phyloP scores from a whole-genome alignment of 2,888 invertebrate species.

The Limnephilus rhombicus region DNA sequence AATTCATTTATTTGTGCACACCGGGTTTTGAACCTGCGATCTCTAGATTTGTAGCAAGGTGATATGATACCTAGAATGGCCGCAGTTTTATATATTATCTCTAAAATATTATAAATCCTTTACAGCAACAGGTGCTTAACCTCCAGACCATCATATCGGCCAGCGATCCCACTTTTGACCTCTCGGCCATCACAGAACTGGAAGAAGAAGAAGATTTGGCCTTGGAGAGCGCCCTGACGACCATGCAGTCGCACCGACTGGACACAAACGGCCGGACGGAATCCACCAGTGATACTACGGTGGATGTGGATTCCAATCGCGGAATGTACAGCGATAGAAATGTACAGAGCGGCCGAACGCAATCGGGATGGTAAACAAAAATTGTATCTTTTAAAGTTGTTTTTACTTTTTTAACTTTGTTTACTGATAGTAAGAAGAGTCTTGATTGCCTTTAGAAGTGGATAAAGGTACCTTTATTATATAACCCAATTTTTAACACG shows the following conservation, averaged over 20 bases:
- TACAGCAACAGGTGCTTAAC: slow-evolving; percentile 74
- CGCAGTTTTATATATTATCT: not conserved
- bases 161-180: slow-evolving; percentile 75
- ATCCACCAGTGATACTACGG: not conserved
- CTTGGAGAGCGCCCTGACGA: slow-evolving; percentile 66
- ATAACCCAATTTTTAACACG: no score
- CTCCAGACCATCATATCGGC: slow-evolving; percentile 75
- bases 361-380: slow-evolving; percentile 71
- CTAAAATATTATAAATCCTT: slow-evolving; percentile 12
- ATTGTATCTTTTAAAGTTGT: not conserved
- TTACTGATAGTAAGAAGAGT: not conserved
- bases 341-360: slow-evolving; percentile 12
- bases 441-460: no score
- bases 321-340: slow-evolving; percentile 29
- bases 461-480: no score
- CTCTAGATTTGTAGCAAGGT: no score
- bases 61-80: not conserved
- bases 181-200: slow-evolving; percentile 76
- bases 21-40: not conserved
- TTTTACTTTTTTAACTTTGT: not conserved
- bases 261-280: slow-evolving; percentile 67
- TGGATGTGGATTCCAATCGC: slow-evolving; percentile 29
- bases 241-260: slow-evolving; percentile 71
- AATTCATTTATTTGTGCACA: not conserved
- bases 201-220: slow-evolving; percentile 74